Evolutionary conservation across 2,888 invertebrate genomes (phyloP).

Genomic region (Molanna angustata): DNA sequence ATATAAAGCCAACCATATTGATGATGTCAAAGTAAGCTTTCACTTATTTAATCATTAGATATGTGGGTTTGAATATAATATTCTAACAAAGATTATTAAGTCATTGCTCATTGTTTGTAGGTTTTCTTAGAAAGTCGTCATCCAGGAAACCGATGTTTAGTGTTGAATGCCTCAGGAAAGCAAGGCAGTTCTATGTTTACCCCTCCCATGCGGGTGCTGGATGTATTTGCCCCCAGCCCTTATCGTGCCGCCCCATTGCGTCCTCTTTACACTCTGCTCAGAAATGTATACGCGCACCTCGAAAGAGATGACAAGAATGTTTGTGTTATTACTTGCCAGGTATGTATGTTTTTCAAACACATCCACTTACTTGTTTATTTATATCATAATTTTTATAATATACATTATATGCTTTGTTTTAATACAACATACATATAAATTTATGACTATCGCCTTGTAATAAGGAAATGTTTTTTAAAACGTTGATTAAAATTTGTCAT

Average conservation of each 20-base stretch:
- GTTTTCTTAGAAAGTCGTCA: conserved; percentile 75
- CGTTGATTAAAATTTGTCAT: too few relatives aligned
- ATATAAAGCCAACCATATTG: conserved; percentile 88
- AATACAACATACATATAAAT: too few relatives aligned
- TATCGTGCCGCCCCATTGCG: conserved; percentile 75
- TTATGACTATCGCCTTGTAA: too few relatives aligned
- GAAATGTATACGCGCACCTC: conserved; percentile 85
- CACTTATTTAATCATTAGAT: not conserved
- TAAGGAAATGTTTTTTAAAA: too few relatives aligned
- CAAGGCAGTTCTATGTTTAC: conserved; percentile 48
- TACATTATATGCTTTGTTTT: too few relatives aligned
- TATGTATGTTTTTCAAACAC: too few relatives aligned
- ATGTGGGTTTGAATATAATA: too few relatives aligned
- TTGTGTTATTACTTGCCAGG: conserved; percentile 80
- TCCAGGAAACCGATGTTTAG: conserved; percentile 69
- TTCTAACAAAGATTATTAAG: not conserved
- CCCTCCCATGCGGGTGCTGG: conserved; percentile 64
- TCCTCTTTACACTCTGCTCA: conserved; percentile 77
- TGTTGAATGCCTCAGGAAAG: conserved; percentile 78
- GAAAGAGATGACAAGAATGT: conserved; percentile 79
- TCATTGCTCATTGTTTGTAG: conserved; percentile 35
- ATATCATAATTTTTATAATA: too few relatives aligned
- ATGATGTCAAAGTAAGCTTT: conserved; percentile 70
- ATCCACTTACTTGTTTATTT: too few relatives aligned
- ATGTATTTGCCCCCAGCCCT: conserved; percentile 64